These are phyloP conservation scores for Diarsia dahlii DNA, from an alignment of 2,888 invertebrate genomes.

Conservation along the genomic window DNA sequence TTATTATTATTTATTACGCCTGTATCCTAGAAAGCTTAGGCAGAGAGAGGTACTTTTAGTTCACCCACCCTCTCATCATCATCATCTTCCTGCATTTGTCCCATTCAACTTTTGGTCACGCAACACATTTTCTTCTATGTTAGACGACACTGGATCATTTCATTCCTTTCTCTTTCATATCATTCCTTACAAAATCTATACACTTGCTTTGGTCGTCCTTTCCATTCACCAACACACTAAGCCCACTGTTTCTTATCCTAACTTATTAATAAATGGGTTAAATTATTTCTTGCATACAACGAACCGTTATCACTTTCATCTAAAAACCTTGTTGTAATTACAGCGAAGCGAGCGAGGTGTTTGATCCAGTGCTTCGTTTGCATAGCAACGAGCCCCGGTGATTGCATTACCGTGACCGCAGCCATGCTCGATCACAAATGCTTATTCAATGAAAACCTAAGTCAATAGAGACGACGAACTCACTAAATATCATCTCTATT, in stretches of 20 bases:
- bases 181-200: no score
- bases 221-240: no score
- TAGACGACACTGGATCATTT: no score
- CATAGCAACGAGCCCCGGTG: conserved; percentile 80
- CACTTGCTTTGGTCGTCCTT: no score
- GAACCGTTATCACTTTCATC: neutral
- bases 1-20: no score
- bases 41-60: neutral
- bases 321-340: conserved; percentile 56
- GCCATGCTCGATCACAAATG: conserved; percentile 62
- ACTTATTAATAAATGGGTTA: neutral
- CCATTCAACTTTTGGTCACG: no score
- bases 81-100: no score
- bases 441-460: conserved; percentile 71
- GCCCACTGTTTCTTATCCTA: no score
- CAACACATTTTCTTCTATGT: no score
- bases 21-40: neutral
- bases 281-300: neutral
- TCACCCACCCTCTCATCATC: neutral
- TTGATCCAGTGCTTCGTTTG: conserved; percentile 67
- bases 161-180: no score
- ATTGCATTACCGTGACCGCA: conserved; percentile 74
- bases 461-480: conserved; percentile 58
- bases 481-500: conserved; percentile 56
- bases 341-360: conserved; percentile 39